Conservation (phyloP, 2,113 vertebrate genomes). For the Corythornis madagascariensis region DNA sequence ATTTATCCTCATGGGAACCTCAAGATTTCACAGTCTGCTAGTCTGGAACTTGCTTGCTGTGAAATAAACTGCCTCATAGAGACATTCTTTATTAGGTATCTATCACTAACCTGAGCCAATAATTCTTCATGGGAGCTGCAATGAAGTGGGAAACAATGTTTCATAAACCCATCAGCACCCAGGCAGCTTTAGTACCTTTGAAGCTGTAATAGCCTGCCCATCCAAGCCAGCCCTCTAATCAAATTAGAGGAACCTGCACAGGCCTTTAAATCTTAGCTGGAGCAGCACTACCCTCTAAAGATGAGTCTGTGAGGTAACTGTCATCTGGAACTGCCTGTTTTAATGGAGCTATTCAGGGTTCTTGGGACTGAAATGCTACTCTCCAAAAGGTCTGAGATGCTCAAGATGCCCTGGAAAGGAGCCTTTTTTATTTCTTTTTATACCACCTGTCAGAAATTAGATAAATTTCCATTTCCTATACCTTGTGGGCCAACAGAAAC, state of each 20-base stretch:
- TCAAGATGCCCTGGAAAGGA: neutral
- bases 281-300: conserved; percentile 7
- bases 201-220: conserved; percentile 37
- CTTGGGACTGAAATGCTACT: neutral
- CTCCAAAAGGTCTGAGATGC: neutral
- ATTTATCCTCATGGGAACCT: conserved; percentile 55
- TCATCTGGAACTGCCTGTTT: neutral
- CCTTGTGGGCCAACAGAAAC: neutral
- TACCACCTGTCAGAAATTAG: neutral
- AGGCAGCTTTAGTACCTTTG: conserved; percentile 58
- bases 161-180: conserved; percentile 64
- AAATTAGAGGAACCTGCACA: conserved; percentile 24
- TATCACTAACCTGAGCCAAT: conserved; percentile 53
- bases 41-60: conserved; percentile 34
- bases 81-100: conserved; percentile 61
- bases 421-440: neutral
- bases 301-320: neutral
- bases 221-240: conserved; percentile 43
- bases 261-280: conserved; percentile 33
- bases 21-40: conserved; percentile 56
- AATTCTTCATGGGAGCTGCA: conserved; percentile 62
- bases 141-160: conserved; percentile 69
- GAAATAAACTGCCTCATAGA: conserved; percentile 57
- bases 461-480: neutral
- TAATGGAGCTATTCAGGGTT: neutral